phyloP scores from a whole-genome alignment of 2,113 vertebrate species.

The Eublepharis macularius region DNA sequence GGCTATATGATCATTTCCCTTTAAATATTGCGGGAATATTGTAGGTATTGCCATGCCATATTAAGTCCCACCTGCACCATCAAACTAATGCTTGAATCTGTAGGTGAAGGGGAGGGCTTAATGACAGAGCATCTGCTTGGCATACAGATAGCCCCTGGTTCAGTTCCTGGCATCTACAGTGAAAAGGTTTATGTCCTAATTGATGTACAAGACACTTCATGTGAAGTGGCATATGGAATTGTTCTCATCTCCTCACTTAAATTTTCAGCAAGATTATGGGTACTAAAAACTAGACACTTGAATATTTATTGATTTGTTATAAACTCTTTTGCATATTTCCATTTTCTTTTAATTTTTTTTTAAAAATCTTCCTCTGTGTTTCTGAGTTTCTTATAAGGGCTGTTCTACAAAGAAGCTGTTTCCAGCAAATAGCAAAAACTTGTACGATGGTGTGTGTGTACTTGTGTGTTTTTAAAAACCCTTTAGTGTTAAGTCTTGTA shows the following conservation, averaged over 20 bases:
- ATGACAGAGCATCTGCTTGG: no score
- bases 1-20: not conserved
- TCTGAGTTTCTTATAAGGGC: not conserved
- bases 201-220: no score
- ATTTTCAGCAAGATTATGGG: no score
- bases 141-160: no score
- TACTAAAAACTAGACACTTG: not conserved
- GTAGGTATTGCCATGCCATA: no score
- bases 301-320: not conserved
- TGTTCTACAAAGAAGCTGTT: not conserved
- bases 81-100: not conserved
- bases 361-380: not conserved
- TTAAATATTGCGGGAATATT: not conserved
- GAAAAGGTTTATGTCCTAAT: no score
- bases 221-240: not conserved
- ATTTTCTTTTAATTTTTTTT: not conserved
- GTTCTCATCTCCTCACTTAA: not conserved
- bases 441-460: no score
- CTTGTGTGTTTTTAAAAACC: no score
- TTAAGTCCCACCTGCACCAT: not conserved
- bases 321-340: not conserved
- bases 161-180: no score
- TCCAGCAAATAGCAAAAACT: not conserved
- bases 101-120: no score
- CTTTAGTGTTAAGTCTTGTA: not conserved